phyloP scores from a whole-genome alignment of 2,113 vertebrate species.

The Bufo bufo region DNA sequence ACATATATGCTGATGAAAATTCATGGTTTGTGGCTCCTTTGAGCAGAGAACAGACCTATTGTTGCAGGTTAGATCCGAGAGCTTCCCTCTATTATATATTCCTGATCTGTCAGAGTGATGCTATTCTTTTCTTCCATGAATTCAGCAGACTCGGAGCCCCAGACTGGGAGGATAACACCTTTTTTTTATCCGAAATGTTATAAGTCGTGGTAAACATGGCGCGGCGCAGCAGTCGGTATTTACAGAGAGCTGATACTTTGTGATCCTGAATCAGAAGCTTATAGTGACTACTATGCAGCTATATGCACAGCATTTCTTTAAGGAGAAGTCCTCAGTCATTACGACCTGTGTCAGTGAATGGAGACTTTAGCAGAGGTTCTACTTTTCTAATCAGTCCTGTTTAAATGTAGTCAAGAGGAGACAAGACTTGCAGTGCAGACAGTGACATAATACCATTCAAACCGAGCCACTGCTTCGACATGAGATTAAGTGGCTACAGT shows the following conservation, averaged over 20 bases:
- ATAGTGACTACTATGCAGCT: neutral
- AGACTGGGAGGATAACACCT: neutral
- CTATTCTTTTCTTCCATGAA: neutral
- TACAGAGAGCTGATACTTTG: neutral
- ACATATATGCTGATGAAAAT: neutral
- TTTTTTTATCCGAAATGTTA: neutral
- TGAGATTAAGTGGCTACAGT: too few species aligned
- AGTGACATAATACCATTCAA: too few species aligned
- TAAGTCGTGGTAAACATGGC: neutral
- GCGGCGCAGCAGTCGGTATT: neutral
- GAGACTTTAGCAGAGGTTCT: too few species aligned
- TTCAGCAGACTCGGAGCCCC: neutral
- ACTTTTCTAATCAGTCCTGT: too few species aligned
- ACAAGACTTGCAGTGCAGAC: too few species aligned
- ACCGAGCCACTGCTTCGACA: too few species aligned
- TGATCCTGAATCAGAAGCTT: neutral
- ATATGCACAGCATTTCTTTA: too few species aligned
- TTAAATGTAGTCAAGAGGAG: too few species aligned
- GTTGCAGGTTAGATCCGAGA: constrained; percentile 18
- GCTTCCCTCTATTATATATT: neutral
- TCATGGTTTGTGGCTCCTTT: neutral
- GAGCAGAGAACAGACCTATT: constrained; percentile 16
- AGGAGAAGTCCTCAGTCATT: too few species aligned
- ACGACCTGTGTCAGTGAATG: too few species aligned
- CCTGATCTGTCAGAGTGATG: neutral